A percentile compares a stretch with the other conserved stretches of the same genome.
phyloP scores from a whole-genome alignment of 2,113 vertebrate genomes.

The Sphaerodactylus townsendi region DNA sequence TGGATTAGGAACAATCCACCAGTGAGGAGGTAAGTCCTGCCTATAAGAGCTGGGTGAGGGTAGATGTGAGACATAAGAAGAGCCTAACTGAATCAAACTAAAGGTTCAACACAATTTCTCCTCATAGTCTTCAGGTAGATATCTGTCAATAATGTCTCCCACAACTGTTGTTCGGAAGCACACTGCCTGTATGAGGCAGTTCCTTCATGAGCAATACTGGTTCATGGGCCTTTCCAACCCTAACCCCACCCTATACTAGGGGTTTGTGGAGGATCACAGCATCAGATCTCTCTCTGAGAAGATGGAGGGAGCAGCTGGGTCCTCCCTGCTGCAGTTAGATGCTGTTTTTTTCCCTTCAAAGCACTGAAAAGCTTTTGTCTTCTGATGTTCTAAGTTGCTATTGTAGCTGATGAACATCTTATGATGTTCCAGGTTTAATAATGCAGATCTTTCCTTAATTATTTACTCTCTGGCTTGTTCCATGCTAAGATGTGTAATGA shows the following conservation, averaged over 20 bases:
- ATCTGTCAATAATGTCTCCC: no score
- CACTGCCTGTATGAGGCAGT: no score
- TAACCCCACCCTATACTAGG: not conserved
- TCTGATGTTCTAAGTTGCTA: not conserved
- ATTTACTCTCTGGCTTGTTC: constrained; percentile 51
- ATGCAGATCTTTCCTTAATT: constrained; percentile 56
- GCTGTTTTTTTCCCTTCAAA: not conserved
- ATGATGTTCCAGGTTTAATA: constrained; percentile 53
- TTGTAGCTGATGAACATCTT: constrained; percentile 7
- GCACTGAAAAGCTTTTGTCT: not conserved
- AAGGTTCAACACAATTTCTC: not conserved
- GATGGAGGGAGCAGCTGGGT: not conserved
- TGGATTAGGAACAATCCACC: not conserved
- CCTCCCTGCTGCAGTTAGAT: not conserved
- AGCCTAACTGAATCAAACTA: no score
- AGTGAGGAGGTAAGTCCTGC: no score
- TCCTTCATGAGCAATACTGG: no score
- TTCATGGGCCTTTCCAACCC: no score
- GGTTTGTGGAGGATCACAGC: not conserved
- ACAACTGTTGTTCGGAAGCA: no score
- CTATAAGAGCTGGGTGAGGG: no score
- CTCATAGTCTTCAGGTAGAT: no score
- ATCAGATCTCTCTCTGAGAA: not conserved
- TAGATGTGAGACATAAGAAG: no score
- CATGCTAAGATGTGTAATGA: constrained; percentile 37